Conservation (phyloP, 2,888 invertebrate species). For the Drosophila mettleri region DNA sequence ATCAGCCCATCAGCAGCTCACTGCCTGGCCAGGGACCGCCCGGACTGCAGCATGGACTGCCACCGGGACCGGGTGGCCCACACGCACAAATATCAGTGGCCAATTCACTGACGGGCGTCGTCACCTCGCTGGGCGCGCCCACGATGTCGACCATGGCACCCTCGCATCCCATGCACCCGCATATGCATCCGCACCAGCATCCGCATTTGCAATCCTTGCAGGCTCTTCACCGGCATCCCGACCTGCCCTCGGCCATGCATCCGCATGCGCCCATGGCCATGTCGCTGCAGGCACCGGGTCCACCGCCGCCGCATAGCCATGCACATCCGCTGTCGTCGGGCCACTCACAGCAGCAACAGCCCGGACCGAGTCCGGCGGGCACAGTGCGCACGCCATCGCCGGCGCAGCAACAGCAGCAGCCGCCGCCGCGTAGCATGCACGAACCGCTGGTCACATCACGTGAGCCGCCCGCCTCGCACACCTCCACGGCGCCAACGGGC, state of each 20-base stretch:
- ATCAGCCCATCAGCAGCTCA: constrained; percentile 50
- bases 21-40: constrained; percentile 56
- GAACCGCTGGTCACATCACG: constrained; percentile 65
- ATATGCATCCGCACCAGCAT: constrained; percentile 70
- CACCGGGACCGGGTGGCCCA: constrained; percentile 66
- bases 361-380: constrained; percentile 63
- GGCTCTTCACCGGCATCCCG: constrained; percentile 84
- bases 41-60: constrained; percentile 66
- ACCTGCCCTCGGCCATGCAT: constrained; percentile 83
- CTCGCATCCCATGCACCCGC: constrained; percentile 77
- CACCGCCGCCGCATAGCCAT: constrained; percentile 69
- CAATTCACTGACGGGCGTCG: constrained; percentile 84
- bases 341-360: constrained; percentile 67
- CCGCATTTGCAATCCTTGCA: constrained; percentile 76
- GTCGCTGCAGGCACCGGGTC: constrained; percentile 82
- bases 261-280: constrained; percentile 84
- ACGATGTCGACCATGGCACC: constrained; percentile 81
- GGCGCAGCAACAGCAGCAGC: constrained; percentile 78
- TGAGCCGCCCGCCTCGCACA: constrained; percentile 70
- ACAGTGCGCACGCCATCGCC: constrained; percentile 84
- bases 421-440: constrained; percentile 73
- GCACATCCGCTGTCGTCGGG: constrained; percentile 76
- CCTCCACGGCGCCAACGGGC: constrained; percentile 68
- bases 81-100: constrained; percentile 85
- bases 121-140: constrained; percentile 68